phyloP scores from a whole-genome alignment of 2,888 invertebrate species.

The Perizoma flavofasciatum region DNA sequence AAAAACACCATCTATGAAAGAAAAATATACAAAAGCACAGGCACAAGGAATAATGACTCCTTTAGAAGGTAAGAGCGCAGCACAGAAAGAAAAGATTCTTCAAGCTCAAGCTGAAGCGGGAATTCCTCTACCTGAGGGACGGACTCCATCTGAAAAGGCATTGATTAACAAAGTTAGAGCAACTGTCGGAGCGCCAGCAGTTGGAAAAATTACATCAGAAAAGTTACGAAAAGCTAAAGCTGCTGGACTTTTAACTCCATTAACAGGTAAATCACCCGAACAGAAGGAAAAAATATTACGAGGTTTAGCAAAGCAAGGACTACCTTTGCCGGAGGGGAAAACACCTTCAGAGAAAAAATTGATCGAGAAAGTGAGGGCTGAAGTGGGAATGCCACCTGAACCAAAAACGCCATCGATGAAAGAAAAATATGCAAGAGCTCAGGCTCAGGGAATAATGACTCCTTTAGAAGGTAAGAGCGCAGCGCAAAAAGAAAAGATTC shows the following conservation, averaged over 20 bases:
- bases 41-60: slow-evolving; percentile 43
- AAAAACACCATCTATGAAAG: slow-evolving; percentile 33
- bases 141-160: slow-evolving; percentile 45
- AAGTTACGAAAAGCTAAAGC: slow-evolving; percentile 38
- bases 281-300: slow-evolving; percentile 44
- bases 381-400: slow-evolving; percentile 37
- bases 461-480: slow-evolving; percentile 46
- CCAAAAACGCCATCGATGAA: slow-evolving; percentile 31
- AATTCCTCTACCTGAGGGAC: slow-evolving; percentile 41
- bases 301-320: slow-evolving; percentile 33
- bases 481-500: slow-evolving; percentile 44
- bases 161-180: slow-evolving; percentile 31
- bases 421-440: slow-evolving; percentile 35
- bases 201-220: slow-evolving; percentile 41
- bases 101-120: slow-evolving; percentile 35
- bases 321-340: slow-evolving; percentile 43
- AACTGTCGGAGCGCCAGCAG: slow-evolving; percentile 11
- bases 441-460: slow-evolving; percentile 43
- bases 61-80: slow-evolving; percentile 42
- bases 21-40: slow-evolving; percentile 36
- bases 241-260: slow-evolving; percentile 38
- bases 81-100: slow-evolving; percentile 44
- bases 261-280: slow-evolving; percentile 42
- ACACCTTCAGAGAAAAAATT: slow-evolving; percentile 44
- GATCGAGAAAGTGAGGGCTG: slow-evolving; percentile 41